phyloP scores from a whole-genome alignment of 2,113 vertebrate genomes.

The Malurus alboscapulatus region DNA sequence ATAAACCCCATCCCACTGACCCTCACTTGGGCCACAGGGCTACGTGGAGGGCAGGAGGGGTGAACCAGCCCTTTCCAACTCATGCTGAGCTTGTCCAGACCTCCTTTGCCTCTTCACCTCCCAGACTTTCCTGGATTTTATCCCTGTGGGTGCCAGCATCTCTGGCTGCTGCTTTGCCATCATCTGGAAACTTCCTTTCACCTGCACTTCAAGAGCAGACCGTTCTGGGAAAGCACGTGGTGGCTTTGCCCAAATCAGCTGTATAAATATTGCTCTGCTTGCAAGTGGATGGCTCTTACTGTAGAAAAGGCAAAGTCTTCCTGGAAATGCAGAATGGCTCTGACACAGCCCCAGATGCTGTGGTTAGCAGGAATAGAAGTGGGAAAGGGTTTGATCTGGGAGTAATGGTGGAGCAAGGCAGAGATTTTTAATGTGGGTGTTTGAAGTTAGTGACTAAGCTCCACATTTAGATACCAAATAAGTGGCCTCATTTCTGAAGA shows the following conservation, averaged over 20 bases:
- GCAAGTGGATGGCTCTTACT: constrained; percentile 30
- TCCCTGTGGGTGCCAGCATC: not conserved
- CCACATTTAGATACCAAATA: constrained; percentile 58
- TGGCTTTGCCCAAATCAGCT: constrained; percentile 45
- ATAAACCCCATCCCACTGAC: not conserved
- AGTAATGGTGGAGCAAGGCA: constrained; percentile 39
- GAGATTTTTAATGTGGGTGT: constrained; percentile 55
- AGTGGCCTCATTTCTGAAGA: constrained; percentile 50
- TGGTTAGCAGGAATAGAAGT: constrained; percentile 63
- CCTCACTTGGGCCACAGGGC: not conserved
- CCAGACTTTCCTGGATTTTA: not conserved
- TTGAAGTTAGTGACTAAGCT: constrained; percentile 45
- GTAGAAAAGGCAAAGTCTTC: constrained; percentile 47
- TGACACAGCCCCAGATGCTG: constrained; percentile 63
- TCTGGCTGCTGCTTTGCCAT: not conserved
- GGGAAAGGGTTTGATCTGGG: constrained; percentile 50
- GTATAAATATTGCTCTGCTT: constrained; percentile 28
- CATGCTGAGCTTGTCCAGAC: not conserved
- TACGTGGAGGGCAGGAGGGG: not conserved
- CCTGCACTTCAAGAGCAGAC: not conserved
- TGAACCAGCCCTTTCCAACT: not conserved
- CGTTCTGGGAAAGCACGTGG: constrained; percentile 41
- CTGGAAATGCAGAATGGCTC: constrained; percentile 46
- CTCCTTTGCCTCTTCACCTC: not conserved
- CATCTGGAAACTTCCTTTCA: constrained; percentile 4